Conservation (phyloP, 2,113 vertebrate genomes). For the Eublepharis macularius region DNA sequence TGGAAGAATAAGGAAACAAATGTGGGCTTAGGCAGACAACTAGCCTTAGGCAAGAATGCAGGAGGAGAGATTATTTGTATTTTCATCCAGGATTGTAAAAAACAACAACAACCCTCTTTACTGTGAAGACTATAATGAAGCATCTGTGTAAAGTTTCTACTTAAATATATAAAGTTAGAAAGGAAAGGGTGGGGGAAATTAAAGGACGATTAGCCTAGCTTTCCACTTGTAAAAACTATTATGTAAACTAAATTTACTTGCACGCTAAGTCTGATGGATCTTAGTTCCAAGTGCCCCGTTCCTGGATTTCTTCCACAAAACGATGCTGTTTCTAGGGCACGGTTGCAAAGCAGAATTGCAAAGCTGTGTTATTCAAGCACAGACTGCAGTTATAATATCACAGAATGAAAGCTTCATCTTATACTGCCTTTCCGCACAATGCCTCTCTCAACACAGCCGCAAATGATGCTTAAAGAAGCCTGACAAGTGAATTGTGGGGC, state of each 20-base stretch:
- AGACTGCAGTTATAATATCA: background rate
- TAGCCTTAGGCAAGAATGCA: background rate
- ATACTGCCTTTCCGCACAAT: background rate
- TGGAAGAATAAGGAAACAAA: background rate
- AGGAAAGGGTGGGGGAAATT: too few relatives aligned
- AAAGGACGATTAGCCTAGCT: background rate
- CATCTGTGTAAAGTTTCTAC: background rate
- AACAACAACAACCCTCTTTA: background rate
- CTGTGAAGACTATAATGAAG: background rate
- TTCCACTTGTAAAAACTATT: constrained; percentile 12
- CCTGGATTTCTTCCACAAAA: background rate
- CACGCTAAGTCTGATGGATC: background rate
- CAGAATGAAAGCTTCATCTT: background rate
- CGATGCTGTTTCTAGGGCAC: background rate
- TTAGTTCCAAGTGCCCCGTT: background rate
- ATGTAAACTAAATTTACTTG: background rate
- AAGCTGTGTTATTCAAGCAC: background rate
- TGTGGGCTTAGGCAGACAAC: background rate
- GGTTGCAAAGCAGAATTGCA: background rate
- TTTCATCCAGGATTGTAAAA: background rate
- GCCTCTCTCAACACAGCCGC: too few relatives aligned
- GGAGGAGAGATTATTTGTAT: background rate
- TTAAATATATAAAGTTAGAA: background rate
- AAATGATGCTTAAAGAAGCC: too few relatives aligned
- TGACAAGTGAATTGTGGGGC: too few relatives aligned